Evolutionary conservation across 2,797 vertebrate species (phyloP), one percentile per base, ranked within the genome.

Genomic region (Muraenolepis orangiensis): DNA sequence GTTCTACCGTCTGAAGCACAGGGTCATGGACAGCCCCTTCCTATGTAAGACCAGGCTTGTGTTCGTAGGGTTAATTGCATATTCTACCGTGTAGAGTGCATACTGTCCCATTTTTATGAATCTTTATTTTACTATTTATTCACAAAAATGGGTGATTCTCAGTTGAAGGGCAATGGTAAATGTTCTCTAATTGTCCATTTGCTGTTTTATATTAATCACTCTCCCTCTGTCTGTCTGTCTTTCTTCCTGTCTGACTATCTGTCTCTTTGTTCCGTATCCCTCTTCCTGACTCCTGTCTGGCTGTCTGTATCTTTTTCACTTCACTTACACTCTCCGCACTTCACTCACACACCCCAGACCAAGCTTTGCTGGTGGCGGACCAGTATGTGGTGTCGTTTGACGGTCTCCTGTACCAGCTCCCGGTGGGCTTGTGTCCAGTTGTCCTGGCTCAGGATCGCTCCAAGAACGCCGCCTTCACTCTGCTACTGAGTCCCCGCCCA

Each of bases 321-420:
- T 67, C 32, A 13, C 38, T 66, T 40, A 26, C 51, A 23, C 72
- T 34, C 38, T n/a, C 46, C 57, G 0, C 26, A 26, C 57, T 10
- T 11, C 4, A 6, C 11, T 26, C 8, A n/a, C 20, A 8, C 14
- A 4, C 67, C n/a, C n/a, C 70, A 97, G 96, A 96, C 85, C 93
- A 94, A 64, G 94, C 95, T 10, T 42, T 96, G 78, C 70, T 97
- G 84, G 93, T 95, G 0, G 91, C 93, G 0, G 88, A 88, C 79
- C 93, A 93, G 86, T 94, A 94, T 57, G 34, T 94, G 6, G 90
- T 95, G 82, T 95, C 95, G 0, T 97, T 96, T 61, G 95, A 96
- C 1, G 94, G 95, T 7, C 91, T 76, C 75, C 84, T 95, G 42
- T 92, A 92, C 26, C 91, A 94, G 81, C 87, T 96, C 4, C 87